A percentile compares a stretch with the other conserved stretches of the same genome.
Evolutionary conservation across 2,888 invertebrate species (phyloP).

Genomic region (Lasius platythorax): DNA sequence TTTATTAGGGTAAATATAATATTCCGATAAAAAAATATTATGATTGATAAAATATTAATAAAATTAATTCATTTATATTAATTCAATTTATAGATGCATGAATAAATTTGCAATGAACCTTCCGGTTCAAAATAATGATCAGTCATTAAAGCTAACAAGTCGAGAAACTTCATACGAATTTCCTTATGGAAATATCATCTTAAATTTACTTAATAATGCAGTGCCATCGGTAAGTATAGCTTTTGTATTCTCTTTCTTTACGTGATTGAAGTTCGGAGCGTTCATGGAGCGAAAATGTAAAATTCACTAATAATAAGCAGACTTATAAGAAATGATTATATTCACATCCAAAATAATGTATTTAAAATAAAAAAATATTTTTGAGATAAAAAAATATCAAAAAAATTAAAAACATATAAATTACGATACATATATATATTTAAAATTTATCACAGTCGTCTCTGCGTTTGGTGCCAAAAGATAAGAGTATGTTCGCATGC

Average conservation of each 20-base stretch:
- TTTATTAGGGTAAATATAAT: constrained; percentile 78
- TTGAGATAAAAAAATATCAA: no score
- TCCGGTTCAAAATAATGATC: constrained; percentile 59
- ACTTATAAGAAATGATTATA: no score
- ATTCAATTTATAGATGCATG: constrained; percentile 77
- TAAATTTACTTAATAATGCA: constrained; percentile 51
- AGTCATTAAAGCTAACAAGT: constrained; percentile 44
- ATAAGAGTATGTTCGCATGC: no score
- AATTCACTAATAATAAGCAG: no score
- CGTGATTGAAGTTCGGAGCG: no score
- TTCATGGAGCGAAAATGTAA: no score
- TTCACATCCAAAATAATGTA: no score
- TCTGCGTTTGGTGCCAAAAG: no score
- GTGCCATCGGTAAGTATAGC: constrained; percentile 56
- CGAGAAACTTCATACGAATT: constrained; percentile 48
- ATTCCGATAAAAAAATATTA: not conserved
- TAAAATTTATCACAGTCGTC: no score
- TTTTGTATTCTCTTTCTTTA: not conserved
- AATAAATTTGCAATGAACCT: constrained; percentile 72
- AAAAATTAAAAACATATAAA: no score
- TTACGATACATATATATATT: no score
- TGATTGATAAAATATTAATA: not conserved
- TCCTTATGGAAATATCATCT: constrained; percentile 56
- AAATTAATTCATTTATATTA: constrained; percentile 9
- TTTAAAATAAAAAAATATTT: no score